Percentiles rank a stretch among this genome's conserved stretches.
These are phyloP conservation scores for Bombyx huttoni DNA, from an alignment of 2,888 invertebrate genomes.

Conservation along the genomic window DNA sequence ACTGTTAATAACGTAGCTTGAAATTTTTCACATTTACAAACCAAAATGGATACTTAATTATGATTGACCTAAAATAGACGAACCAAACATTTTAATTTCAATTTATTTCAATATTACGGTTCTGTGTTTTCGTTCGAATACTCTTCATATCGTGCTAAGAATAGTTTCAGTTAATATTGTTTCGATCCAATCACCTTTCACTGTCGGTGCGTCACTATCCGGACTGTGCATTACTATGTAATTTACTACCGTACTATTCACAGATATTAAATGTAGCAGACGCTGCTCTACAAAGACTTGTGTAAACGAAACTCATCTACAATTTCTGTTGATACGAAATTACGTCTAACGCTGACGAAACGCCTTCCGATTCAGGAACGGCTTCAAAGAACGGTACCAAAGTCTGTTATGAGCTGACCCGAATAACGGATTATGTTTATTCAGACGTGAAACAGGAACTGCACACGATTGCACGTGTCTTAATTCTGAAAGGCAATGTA, in stretches of 20 bases:
- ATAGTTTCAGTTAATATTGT: too few species aligned
- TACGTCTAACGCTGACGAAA: neutral
- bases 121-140: too few species aligned
- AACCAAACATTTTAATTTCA: neutral
- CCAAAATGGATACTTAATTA: neutral
- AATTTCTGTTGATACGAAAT: neutral
- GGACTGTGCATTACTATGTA: too few species aligned
- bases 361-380: neutral
- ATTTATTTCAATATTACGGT: too few species aligned
- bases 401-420: slow-evolving; percentile 30
- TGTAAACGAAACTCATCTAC: neutral
- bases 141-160: too few species aligned
- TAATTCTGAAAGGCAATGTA: slow-evolving; percentile 39
- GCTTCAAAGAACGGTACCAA: slow-evolving; percentile 3
- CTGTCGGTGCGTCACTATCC: too few species aligned
- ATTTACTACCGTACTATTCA: too few species aligned
- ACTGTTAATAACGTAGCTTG: neutral
- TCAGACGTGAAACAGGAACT: slow-evolving; percentile 17
- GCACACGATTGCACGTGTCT: slow-evolving; percentile 29
- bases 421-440: slow-evolving; percentile 21
- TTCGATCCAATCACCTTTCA: too few species aligned
- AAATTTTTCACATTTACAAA: neutral
- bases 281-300: neutral
- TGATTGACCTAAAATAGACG: neutral
- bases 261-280: too few species aligned